Evolutionary conservation across 2,113 vertebrate species (phyloP).

Genomic region (Upupa epops): DNA sequence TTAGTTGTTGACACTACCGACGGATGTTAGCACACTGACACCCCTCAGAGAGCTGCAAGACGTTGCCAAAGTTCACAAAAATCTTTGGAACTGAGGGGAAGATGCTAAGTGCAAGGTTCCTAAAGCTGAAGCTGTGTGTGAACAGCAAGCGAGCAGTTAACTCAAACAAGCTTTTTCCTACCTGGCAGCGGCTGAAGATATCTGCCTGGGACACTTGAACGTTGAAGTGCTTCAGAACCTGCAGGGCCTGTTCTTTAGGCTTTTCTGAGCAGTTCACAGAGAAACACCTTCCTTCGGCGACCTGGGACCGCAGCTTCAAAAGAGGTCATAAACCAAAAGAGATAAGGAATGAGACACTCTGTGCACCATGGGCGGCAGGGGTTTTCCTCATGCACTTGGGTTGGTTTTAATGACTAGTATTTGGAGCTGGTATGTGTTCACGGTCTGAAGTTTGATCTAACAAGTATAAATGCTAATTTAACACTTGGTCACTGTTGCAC

Average conservation of each 20-base stretch:
- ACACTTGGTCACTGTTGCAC: neutral
- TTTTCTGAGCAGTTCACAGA: constrained; percentile 84
- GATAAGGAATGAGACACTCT: neutral
- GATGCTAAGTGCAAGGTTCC: neutral
- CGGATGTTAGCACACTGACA: accelerated
- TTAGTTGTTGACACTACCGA: neutral
- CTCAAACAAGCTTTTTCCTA: constrained; percentile 32
- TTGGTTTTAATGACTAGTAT: neutral
- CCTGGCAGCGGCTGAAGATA: constrained; percentile 91
- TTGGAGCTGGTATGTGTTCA: neutral
- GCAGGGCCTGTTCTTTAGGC: constrained; percentile 81
- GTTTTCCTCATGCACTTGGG: neutral
- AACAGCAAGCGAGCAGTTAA: accelerated
- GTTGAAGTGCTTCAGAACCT: constrained; percentile 84
- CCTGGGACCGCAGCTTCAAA: constrained; percentile 84
- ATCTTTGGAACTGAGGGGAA: neutral
- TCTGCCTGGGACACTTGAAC: constrained; percentile 72
- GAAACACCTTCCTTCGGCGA: constrained; percentile 85
- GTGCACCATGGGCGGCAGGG: accelerated
- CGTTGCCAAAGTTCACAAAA: neutral
- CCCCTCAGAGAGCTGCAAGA: neutral
- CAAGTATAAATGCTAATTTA: neutral
- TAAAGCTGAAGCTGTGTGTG: neutral
- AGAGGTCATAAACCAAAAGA: neutral
- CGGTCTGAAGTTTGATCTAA: neutral